A percentile compares a stretch with the other conserved stretches of the same genome.
Evolutionary conservation across 2,888 invertebrate genomes (phyloP).

Genomic region (Ecliptopera silaceata): DNA sequence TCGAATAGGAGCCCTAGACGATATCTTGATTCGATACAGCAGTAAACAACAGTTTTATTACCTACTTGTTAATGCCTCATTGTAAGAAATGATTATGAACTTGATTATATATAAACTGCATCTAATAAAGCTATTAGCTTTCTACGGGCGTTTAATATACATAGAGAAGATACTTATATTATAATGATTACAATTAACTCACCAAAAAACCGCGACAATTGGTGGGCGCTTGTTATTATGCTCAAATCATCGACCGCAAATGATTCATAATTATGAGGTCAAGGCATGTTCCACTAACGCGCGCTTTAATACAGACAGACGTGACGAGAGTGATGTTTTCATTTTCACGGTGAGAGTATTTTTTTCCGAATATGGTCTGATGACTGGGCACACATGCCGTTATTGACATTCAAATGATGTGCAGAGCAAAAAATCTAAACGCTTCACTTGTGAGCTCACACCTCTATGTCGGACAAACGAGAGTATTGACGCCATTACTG

Average conservation of each 20-base stretch:
- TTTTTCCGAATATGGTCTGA: slow-evolving; percentile 64
- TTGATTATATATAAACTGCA: neutral
- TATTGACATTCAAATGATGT: slow-evolving; percentile 72
- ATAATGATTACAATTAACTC: slow-evolving; percentile 35
- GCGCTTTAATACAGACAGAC: slow-evolving; percentile 47
- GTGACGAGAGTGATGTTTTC: slow-evolving; percentile 66
- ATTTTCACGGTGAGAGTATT: slow-evolving; percentile 67
- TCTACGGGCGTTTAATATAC: slow-evolving; percentile 27
- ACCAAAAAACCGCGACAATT: slow-evolving; percentile 36
- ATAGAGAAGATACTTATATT: slow-evolving; percentile 29
- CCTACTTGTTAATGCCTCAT: slow-evolving; percentile 1
- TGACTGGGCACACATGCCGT: slow-evolving; percentile 63
- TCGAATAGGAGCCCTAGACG: slow-evolving; percentile 42
- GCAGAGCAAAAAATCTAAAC: slow-evolving; percentile 65
- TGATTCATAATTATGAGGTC: slow-evolving; percentile 57
- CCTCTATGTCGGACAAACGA: slow-evolving; percentile 61
- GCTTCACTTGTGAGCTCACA: slow-evolving; percentile 59
- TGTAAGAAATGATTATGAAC: neutral
- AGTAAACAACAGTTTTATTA: slow-evolving; percentile 36
- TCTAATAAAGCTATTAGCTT: slow-evolving; percentile 22
- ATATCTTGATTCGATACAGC: slow-evolving; percentile 42
- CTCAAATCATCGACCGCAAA: slow-evolving; percentile 46
- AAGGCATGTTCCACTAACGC: slow-evolving; percentile 59
- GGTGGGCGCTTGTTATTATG: slow-evolving; percentile 45
- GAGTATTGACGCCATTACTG: slow-evolving; percentile 59